These are phyloP conservation scores for Crypturellus undulatus DNA, from an alignment of 2,113 vertebrate genomes.

Conservation along the genomic window DNA sequence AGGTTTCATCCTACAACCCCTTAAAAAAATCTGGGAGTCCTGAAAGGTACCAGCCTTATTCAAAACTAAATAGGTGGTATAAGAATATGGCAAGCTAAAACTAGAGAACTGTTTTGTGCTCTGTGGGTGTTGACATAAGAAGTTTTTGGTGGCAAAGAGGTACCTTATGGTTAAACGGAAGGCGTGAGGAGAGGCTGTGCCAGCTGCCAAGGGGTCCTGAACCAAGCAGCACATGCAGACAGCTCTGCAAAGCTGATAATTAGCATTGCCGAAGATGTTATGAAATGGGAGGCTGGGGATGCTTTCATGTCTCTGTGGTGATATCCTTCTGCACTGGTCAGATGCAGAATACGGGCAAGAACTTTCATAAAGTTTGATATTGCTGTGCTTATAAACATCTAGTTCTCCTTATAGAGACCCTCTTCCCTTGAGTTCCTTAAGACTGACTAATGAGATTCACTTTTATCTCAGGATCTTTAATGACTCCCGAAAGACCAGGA, in stretches of 20 bases:
- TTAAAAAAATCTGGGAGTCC: background rate
- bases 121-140: background rate
- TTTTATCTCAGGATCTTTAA: conserved; percentile 67
- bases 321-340: conserved; percentile 21
- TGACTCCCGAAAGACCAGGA: conserved; percentile 33
- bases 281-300: background rate
- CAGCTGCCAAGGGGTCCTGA: background rate
- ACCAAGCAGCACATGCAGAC: background rate
- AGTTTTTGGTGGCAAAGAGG: background rate
- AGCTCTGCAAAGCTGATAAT: background rate
- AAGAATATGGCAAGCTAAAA: background rate
- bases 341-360: background rate
- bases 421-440: conserved; percentile 32
- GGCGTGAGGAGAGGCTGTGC: background rate
- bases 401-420: background rate
- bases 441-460: conserved; percentile 59
- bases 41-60: background rate
- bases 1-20: background rate
- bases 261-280: conserved; percentile 10
- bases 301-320: background rate
- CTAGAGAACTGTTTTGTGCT: background rate
- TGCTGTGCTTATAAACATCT: conserved; percentile 31
- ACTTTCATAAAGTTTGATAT: conserved; percentile 26
- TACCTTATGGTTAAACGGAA: background rate
- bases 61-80: background rate